Evolutionary conservation across 2,113 vertebrate species (phyloP).

Genomic region (Dasyornis broadbenti): DNA sequence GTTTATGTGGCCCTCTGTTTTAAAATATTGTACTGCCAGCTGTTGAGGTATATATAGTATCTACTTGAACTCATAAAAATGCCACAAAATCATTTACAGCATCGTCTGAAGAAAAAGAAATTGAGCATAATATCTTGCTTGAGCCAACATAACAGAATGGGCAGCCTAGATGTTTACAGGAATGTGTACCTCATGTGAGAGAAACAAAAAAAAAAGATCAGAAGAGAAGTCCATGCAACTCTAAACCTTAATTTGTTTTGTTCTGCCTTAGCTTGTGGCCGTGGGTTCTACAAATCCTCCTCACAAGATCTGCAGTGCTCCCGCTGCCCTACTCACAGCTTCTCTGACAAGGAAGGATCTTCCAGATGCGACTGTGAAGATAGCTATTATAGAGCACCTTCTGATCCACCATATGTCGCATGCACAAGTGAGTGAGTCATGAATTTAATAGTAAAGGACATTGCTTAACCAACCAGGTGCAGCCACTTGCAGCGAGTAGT

Average conservation of each 20-base stretch:
- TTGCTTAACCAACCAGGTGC: slow-evolving; percentile 48
- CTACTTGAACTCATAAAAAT: not conserved
- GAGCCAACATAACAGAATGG: not conserved
- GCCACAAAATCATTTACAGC: not conserved
- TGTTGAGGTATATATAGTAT: not conserved
- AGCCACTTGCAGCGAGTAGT: not conserved
- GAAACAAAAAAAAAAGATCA: not conserved
- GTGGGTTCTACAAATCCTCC: slow-evolving; percentile 97
- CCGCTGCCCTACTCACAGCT: slow-evolving; percentile 93
- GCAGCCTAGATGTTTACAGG: not conserved
- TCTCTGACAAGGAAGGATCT: slow-evolving; percentile 92
- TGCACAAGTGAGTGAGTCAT: slow-evolving; percentile 89
- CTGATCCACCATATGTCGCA: slow-evolving; percentile 89
- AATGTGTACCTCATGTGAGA: not conserved
- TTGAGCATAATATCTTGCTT: not conserved
- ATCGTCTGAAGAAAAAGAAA: not conserved
- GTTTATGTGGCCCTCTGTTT: not conserved
- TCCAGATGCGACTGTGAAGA: slow-evolving; percentile 96
- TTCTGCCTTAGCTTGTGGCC: slow-evolving; percentile 83
- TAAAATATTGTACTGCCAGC: not conserved
- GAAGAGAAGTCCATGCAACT: not conserved
- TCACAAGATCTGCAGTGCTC: slow-evolving; percentile 99
- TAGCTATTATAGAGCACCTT: slow-evolving; percentile 90
- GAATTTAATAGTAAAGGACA: slow-evolving; percentile 21
- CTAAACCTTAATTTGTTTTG: slow-evolving; percentile 13